These are phyloP conservation scores for Tiliqua scincoides DNA, from an alignment of 2,113 vertebrate species.

Conservation along the genomic window DNA sequence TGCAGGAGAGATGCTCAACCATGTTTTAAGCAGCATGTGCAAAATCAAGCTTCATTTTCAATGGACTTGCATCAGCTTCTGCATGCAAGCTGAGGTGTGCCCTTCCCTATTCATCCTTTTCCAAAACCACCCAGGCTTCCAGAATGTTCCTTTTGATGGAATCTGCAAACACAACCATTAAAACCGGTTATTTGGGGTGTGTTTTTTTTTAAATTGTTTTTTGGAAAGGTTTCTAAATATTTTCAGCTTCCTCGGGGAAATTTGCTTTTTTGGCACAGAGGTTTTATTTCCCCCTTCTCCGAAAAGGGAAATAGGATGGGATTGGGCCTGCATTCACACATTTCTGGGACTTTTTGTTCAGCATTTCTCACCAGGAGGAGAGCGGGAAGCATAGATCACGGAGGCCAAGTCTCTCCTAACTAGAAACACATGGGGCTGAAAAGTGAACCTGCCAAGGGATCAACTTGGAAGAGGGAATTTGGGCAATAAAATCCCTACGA, in stretches of 20 bases:
- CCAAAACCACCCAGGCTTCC: not conserved
- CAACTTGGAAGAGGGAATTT: not conserved
- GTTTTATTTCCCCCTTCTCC: rapidly evolving
- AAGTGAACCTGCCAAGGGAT: conserved; percentile 7
- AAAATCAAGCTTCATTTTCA: not conserved
- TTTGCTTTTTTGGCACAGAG: not conserved
- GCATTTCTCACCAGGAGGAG: conserved; percentile 50
- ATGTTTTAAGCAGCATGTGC: not conserved
- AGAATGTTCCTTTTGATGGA: not conserved
- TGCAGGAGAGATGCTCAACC: not conserved
- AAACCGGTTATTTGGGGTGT: not conserved
- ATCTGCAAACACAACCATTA: not conserved
- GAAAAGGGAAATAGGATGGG: conserved; percentile 21
- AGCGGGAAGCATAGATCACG: conserved; percentile 26
- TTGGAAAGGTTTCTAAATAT: conserved; percentile 38
- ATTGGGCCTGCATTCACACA: conserved; percentile 17
- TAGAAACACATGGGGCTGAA: conserved; percentile 42
- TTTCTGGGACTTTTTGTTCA: conserved; percentile 29
- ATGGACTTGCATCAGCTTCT: not conserved
- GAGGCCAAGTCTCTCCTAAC: conserved; percentile 47
- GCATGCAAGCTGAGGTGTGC: not conserved
- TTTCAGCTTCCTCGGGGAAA: conserved; percentile 45
- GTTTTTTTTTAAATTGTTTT: not conserved
- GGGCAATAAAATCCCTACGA: not conserved
- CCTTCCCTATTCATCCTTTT: rapidly evolving